Percentiles rank a stretch among this genome's conserved stretches.
Conservation (phyloP, 2,888 invertebrate species). For the Ochropleura leucogaster region DNA sequence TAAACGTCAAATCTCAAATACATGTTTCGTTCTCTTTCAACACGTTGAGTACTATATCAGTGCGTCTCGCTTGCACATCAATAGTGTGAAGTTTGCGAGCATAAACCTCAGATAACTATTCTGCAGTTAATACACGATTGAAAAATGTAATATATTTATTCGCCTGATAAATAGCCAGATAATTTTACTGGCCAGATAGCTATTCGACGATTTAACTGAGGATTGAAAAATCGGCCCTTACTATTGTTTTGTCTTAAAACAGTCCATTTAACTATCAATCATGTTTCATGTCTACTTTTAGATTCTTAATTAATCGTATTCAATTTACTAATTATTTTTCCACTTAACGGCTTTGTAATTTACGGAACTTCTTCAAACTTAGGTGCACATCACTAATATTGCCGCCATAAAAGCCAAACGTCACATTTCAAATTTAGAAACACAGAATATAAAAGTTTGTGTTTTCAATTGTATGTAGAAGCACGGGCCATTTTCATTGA, state of each 20-base stretch:
- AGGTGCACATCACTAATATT: slow-evolving; percentile 14
- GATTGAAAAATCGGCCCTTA: too few relatives aligned
- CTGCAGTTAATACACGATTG: too few relatives aligned
- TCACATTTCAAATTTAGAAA: slow-evolving; percentile 12
- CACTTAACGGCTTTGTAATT: neutral
- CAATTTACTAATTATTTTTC: neutral
- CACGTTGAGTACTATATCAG: too few relatives aligned
- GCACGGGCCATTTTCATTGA: slow-evolving; percentile 49
- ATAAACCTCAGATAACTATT: too few relatives aligned
- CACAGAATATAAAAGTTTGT: slow-evolving; percentile 19
- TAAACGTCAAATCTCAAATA: too few relatives aligned
- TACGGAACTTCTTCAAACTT: neutral
- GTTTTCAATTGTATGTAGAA: slow-evolving; percentile 32
- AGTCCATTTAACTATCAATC: neutral
- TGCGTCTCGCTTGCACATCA: too few relatives aligned
- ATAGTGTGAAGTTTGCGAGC: too few relatives aligned
- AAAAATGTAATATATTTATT: too few relatives aligned
- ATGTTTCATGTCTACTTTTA: neutral
- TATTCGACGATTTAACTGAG: too few relatives aligned
- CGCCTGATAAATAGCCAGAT: too few relatives aligned
- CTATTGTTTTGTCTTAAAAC: neutral
- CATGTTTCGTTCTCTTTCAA: too few relatives aligned
- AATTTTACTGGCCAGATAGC: too few relatives aligned
- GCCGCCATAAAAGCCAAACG: neutral
- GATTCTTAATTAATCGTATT: neutral